Evolutionary conservation across 2,113 vertebrate species (phyloP).

Genomic region (Entosphenus tridentatus): DNA sequence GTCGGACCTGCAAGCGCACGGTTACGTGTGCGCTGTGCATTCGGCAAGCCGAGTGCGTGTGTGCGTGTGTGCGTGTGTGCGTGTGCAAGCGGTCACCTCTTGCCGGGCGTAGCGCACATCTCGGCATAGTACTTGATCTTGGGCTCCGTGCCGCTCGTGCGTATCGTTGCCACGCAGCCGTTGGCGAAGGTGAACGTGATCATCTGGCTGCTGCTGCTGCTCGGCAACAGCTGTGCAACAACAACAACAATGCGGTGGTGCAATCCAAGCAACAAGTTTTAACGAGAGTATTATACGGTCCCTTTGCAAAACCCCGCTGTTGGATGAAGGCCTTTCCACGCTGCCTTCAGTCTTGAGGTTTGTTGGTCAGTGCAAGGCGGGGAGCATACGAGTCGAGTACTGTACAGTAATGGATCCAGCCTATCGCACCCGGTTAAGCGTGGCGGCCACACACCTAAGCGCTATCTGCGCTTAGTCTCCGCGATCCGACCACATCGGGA

Average conservation of each 20-base stretch:
- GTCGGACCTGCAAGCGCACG: conserved; percentile 9
- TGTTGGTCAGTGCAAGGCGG: no score
- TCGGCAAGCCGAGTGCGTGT: background rate
- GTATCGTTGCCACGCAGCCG: conserved; percentile 72
- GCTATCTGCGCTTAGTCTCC: no score
- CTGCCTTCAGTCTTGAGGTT: background rate
- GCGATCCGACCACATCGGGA: no score
- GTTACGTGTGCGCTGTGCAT: background rate
- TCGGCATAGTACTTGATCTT: conserved; percentile 97
- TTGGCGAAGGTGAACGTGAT: conserved; percentile 83
- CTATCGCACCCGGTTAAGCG: no score
- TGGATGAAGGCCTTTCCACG: background rate
- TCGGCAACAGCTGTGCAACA: conserved; percentile 48
- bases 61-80: background rate
- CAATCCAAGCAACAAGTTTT: background rate
- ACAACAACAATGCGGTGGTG: background rate
- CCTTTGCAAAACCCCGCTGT: background rate
- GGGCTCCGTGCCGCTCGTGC: conserved; percentile 85
- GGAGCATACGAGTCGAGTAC: background rate
- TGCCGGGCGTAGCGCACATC: conserved; percentile 67
- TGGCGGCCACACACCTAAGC: no score
- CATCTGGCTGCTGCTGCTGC: conserved; percentile 82
- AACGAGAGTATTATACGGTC: background rate
- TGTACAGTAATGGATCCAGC: background rate
- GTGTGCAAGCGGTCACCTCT: conserved; percentile 34